A percentile compares a stretch with the other conserved stretches of the same genome.
Conservation (phyloP, 2,113 vertebrate species). For the Campylomormyrus numenius region DNA sequence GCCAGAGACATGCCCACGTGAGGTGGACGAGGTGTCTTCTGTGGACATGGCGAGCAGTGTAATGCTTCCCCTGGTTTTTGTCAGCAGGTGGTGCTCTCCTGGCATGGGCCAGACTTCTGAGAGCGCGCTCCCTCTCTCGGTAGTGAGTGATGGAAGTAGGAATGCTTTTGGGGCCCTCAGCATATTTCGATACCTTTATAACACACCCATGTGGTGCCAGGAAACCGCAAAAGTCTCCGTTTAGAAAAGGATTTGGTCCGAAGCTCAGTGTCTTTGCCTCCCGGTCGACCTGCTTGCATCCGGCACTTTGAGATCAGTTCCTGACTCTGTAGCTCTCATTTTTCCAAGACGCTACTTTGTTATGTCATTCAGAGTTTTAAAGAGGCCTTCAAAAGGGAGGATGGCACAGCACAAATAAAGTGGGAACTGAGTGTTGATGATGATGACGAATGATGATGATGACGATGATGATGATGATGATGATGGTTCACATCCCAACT, state of each 20-base stretch:
- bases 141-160: not conserved
- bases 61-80: not conserved
- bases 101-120: not conserved
- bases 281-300: not conserved
- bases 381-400: not conserved
- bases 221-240: not conserved
- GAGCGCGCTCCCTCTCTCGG: not conserved
- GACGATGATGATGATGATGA: not conserved
- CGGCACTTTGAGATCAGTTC: not conserved
- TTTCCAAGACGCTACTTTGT: not conserved
- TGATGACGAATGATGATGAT: not conserved
- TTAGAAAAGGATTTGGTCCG: not conserved
- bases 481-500: not conserved
- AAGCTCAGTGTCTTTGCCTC: not conserved
- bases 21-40: not conserved
- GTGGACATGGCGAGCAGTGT: not conserved
- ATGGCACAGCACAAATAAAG: not conserved
- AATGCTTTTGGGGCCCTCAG: not conserved
- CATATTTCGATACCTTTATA: not conserved
- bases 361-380: not conserved
- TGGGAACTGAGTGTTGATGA: not conserved
- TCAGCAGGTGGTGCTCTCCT: not conserved
- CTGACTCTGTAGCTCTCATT: not conserved
- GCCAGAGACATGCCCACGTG: not conserved
- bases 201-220: not conserved